Evolutionary conservation across 2,888 invertebrate species (phyloP), one percentile per base, ranked within the genome.

Genomic region (Drosophila mayaguana): DNA sequence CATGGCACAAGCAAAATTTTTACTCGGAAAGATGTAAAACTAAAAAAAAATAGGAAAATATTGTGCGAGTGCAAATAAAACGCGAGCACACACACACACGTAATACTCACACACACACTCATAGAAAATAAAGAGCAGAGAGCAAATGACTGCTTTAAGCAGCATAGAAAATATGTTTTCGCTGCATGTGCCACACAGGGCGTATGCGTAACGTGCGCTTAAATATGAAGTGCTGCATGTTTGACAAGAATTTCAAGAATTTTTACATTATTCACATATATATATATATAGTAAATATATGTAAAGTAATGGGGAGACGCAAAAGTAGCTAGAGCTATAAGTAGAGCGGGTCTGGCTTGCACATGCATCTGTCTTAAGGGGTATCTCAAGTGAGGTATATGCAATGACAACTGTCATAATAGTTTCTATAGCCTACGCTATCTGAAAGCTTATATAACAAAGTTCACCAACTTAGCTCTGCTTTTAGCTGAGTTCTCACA

Each of bases 1-100:
- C 87, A 73, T 86, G 83, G 70, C 74, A 79, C 64, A 83, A 71
- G 83, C 73, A 36, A 66, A 72, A 62, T 66, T 79, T 73, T 69
- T 71, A 60, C 46, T 65, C 45, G 53, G 67, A 75, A 79, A 80
- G 55, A 80, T 69, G 71, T 55, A 59, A 73, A 75, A 88, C n/a
- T n/a, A 86, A 74, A 9, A 50, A 82, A 73, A n/a, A 50, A 5
- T 14, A 36, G 2, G 22, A n/a, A 38, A 53, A 53, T 38, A 22
- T 38, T 79, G 48, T 79, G 68, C 64, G 55, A 66, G 62, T 32
- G 60, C 72, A 81, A 72, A 80, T 69, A 88, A 72, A 77, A 59
- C 22, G 48, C 16, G 25, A 25, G 40, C 42, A 68, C 28, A 53
- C 48, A 54, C 28, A 53, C 9, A 50, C 50, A 34, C 42, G 40